Conservation (phyloP, 1,140 invertebrate species). For the Plectus sambesii region DNA sequence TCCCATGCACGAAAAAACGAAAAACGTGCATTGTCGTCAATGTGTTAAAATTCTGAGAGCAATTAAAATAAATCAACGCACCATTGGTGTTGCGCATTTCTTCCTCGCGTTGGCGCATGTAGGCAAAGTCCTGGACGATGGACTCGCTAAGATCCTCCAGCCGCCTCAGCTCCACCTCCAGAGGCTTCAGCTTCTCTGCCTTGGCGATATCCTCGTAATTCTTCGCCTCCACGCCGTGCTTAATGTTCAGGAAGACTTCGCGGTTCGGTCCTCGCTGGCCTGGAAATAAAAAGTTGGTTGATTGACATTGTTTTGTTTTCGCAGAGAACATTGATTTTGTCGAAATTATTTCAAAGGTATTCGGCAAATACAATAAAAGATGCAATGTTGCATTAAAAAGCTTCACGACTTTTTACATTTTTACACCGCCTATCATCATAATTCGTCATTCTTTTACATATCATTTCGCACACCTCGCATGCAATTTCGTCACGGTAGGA, state of each 20-base stretch:
- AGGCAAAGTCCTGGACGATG: slow-evolving; percentile 91
- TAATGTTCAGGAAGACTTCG: slow-evolving; percentile 72
- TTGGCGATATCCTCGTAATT: slow-evolving; percentile 67
- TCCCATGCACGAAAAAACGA: too few species aligned
- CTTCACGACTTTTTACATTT: too few species aligned
- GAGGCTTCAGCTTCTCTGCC: slow-evolving; percentile 89
- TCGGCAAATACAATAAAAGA: too few species aligned
- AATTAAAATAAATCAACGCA: slow-evolving; percentile 49
- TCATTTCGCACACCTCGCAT: too few species aligned
- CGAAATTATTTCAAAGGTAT: too few species aligned
- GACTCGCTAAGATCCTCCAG: slow-evolving; percentile 90
- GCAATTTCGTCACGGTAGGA: too few species aligned
- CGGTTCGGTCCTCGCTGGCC: slow-evolving; percentile 67
- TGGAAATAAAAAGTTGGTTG: slow-evolving; percentile 50
- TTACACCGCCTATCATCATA: too few species aligned
- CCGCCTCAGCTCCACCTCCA: slow-evolving; percentile 87
- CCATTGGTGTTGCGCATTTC: slow-evolving; percentile 99
- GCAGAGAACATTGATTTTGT: too few species aligned
- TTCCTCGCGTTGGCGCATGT: slow-evolving; percentile 89
- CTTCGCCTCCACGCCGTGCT: slow-evolving; percentile 92
- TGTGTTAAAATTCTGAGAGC: too few species aligned
- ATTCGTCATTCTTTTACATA: too few species aligned
- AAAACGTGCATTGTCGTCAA: too few species aligned
- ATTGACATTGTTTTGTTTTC: slow-evolving; percentile 15
- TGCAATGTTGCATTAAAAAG: too few species aligned